Evolutionary conservation across 2,113 vertebrate genomes (phyloP).

Genomic region (Jaculus jaculus): DNA sequence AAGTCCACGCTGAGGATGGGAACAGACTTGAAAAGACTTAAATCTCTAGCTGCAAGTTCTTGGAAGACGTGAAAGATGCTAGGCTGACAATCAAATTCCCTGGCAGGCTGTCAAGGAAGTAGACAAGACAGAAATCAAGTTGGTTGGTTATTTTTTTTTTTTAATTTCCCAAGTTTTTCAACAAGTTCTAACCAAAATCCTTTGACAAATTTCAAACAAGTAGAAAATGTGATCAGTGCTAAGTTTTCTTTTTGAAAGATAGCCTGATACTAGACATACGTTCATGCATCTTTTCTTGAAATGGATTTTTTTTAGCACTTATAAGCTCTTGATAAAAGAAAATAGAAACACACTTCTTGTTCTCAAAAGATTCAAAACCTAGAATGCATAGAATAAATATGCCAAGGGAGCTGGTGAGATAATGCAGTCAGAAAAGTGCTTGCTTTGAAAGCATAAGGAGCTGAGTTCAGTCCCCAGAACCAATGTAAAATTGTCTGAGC

Average conservation of each 20-base stretch:
- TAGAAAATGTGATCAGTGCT: neutral
- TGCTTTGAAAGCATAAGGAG: too few relatives aligned
- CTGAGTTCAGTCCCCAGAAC: too few relatives aligned
- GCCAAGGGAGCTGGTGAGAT: too few relatives aligned
- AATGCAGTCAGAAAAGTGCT: too few relatives aligned
- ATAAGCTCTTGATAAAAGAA: too few relatives aligned
- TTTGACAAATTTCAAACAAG: neutral
- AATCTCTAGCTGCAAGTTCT: neutral
- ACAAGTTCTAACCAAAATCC: neutral
- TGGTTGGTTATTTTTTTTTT: neutral
- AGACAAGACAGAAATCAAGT: neutral
- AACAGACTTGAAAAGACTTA: constrained; percentile 19
- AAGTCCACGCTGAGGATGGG: neutral
- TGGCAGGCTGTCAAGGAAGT: neutral
- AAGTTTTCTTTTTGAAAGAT: constrained; percentile 33
- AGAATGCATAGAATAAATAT: too few relatives aligned
- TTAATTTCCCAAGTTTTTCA: neutral
- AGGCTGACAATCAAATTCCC: neutral
- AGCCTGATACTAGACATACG: neutral
- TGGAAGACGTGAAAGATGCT: neutral
- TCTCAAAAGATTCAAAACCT: too few relatives aligned
- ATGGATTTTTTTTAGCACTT: too few relatives aligned
- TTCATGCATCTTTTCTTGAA: too few relatives aligned
- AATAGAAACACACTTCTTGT: too few relatives aligned
- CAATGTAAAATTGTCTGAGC: too few relatives aligned